Evolutionary conservation across 2,797 vertebrate genomes (phyloP), one percentile per base, ranked within the genome.

Genomic region (Sebastes taczanowskii): DNA sequence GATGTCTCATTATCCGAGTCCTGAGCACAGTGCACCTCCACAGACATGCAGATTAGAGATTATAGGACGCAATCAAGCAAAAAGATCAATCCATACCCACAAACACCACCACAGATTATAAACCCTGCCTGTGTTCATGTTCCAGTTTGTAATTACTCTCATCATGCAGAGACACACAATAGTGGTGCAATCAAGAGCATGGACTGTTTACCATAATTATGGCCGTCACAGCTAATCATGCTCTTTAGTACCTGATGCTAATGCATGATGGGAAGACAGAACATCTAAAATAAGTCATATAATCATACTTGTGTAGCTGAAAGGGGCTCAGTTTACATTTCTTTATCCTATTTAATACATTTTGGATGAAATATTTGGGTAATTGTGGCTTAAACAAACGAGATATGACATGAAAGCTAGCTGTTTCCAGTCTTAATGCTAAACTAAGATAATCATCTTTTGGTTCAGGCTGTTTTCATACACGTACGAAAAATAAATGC

Each of bases 21-120:
- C 74, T 11, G 78, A 73, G 46, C 72, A 14, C 64, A 38, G 11
- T 11, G 42, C n/a, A 73, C 59, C 67, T 71, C 71, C 8, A 2
- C 35, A 29, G 77, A 77, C 61, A 53, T 34, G 14, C 86, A 90
- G 87, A 90, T 88, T 85, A 89, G 66, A 91, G 86, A 93, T 89
- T 90, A 90, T 74, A 72, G 71, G 69, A 84, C 59, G 85, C 86
- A 91, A 91, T 90, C 88, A 86, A 74, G 78, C 76, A 84, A 87
- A 92, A 92, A 86, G 80, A 90, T 90, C 88, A 84, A 42, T 61
- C 27, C 35, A 60, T 22, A 18, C 25, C 13, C 27, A 32, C 38
- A 32, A 30, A 72, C 59, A 22, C 30, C 11, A 22, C 52, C 25
- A 11, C 8, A 32, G 86, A 88, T 88, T 87, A 91, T 69, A 55